These are phyloP conservation scores for Elgaria multicarinata DNA, from an alignment of 2,113 vertebrate species.

Conservation along the genomic window DNA sequence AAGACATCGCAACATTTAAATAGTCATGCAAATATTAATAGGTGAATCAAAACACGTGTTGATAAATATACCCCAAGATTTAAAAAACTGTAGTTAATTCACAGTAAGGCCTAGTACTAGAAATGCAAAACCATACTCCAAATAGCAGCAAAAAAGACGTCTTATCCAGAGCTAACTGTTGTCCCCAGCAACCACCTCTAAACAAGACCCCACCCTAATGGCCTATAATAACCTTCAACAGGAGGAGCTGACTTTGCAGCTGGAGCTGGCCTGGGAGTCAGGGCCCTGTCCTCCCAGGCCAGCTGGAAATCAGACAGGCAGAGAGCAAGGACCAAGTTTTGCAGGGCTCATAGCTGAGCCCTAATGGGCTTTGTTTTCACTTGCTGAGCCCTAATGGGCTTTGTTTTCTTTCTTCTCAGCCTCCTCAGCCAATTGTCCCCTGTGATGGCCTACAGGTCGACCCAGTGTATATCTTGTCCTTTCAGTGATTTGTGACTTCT, in stretches of 20 bases:
- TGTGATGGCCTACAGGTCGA: neutral
- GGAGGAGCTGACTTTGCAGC: neutral
- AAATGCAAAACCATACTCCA: neutral
- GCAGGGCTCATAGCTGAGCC: too few relatives aligned
- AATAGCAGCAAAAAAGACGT: neutral
- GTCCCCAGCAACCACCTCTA: neutral
- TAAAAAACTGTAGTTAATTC: neutral
- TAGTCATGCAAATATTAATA: neutral
- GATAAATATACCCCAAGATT: neutral
- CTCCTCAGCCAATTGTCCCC: neutral
- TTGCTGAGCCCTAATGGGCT: neutral
- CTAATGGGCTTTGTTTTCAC: too few relatives aligned
- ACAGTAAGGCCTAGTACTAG: neutral
- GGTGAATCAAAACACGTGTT: neutral
- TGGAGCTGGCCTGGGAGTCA: neutral
- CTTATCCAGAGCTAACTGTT: neutral
- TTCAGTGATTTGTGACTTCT: neutral
- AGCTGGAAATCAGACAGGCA: neutral
- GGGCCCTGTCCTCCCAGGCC: neutral
- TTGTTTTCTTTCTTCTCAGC: neutral
- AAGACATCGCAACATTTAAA: neutral
- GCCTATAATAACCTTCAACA: neutral
- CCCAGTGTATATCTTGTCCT: neutral
- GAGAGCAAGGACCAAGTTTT: too few relatives aligned
- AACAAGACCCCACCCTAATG: neutral